Base-by-base conservation (phyloP, 2,113 vertebrate species). In the Phalacrocorax brasilianus region DNA sequence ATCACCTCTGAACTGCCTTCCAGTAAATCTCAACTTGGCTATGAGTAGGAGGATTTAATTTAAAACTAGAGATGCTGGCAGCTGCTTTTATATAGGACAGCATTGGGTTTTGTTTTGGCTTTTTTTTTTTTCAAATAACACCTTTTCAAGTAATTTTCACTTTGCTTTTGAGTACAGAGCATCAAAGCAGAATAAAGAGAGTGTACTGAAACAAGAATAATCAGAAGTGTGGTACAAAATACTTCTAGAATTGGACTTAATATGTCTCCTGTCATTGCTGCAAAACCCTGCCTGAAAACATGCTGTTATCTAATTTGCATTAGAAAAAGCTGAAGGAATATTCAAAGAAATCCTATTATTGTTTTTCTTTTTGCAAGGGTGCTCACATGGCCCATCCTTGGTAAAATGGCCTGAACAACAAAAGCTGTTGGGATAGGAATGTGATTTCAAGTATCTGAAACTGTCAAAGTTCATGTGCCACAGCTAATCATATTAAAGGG, bases 81-180 rank as follows among this genome's bases (percentile, higher is more conserved):
- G 89, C 85, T 91, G 76, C 79, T 92, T 97, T 92, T 88, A 83
- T 91, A 88, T 66, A 66, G 85, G 58, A 85, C 45, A 80, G 49
- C 24, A 52, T 72, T 8, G 44, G 42, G 42, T 14, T 44, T 44
- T 44, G 42, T 44, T 44, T 44, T 44, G 14, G 42, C 15, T 44
- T 45, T 18, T 45, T 53, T 65, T 65, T 65, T 85, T 49, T 24
- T 13, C 28, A 33, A 83, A 83, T 71, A 94, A 83, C 47, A 84
- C 47, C 50, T 83, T 95, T 92, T 62, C 63, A 94, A 85, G 63
- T 88, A 85, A 75, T 79, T 94, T 95, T 94, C 72, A 19, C 24
- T 91, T 79, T 2, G 1, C 55, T 80, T 86, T 86, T 84, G 32
- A 91, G 24, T 91, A 44, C 20, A 91, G 80, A 95, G 38, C 45